Percentiles rank a stretch among this genome's conserved stretches.
These are phyloP conservation scores for Enteromius treurensis DNA, from an alignment of 2,797 vertebrate species.

Conservation along the genomic window DNA sequence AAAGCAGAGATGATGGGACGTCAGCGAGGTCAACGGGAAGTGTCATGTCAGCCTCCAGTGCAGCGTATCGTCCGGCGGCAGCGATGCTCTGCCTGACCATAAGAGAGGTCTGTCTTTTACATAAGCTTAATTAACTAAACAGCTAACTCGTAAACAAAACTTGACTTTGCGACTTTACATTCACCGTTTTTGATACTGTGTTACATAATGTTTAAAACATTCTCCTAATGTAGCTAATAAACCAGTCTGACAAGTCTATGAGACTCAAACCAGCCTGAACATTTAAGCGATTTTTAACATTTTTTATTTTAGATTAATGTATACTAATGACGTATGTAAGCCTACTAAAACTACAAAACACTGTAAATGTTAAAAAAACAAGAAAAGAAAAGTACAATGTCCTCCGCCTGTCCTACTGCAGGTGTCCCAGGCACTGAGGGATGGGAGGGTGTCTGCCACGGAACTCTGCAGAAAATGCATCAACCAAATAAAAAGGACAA, in stretches of 20 bases:
- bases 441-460: conserved; percentile 82
- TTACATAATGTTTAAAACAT: neutral
- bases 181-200: neutral
- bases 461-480: conserved; percentile 91
- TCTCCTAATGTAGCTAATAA: neutral
- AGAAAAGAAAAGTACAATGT: neutral
- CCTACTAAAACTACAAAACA: neutral
- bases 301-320: neutral
- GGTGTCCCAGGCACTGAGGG: conserved; percentile 85
- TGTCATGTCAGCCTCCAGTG: conserved; percentile 82
- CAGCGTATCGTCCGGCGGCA: conserved; percentile 48
- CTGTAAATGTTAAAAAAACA: neutral
- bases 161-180: neutral
- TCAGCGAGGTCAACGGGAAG: conserved; percentile 50
- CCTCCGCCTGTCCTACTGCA: conserved; percentile 56
- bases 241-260: neutral
- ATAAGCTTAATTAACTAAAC: neutral
- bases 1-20: conserved; percentile 47
- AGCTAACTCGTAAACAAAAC: neutral
- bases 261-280: no score
- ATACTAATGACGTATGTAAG: neutral
- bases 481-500: conserved; percentile 83
- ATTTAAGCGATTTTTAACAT: neutral
- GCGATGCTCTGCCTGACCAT: conserved; percentile 84
- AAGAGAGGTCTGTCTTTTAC: conserved; percentile 75